Evolutionary conservation across 2,888 invertebrate species (phyloP), one percentile per base, ranked within the genome.

Genomic region (Desoria tigrina): DNA sequence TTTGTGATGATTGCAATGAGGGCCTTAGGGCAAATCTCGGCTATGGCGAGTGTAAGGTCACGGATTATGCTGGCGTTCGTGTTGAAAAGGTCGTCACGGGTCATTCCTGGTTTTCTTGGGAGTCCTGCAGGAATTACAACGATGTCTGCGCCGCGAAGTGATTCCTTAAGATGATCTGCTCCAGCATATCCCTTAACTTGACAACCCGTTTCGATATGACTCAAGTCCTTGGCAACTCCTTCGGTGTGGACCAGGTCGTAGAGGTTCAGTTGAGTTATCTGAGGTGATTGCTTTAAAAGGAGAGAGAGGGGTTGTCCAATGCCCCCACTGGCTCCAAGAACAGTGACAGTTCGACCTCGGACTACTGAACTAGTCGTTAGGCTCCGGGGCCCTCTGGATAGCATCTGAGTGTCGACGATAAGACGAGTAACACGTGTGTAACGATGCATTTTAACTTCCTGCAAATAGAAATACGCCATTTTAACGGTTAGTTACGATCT

Each of bases 31-130:
- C 93, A 87, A 77, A 86, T 86, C 81, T 90, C 85, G 7, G 95
- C 91, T 76, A 90, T 84, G 37, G 88, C 89, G 61, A 84, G 81
- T 7, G 90, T 89, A 72, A 99, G 84, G 81, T 95, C 93, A 55
- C 91, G 86, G 4, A 98, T 95, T 78, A 99, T 96, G 26, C 92
- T 90, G n/a, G 98, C 98, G 80, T 99, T 99, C 1, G 94, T 94
- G 83, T 96, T 96, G 85, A 98, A 99, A 61, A 99, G 85, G 83
- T 99, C 99, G 81, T 99, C 98, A 76, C 98, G 87, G 54, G 94
- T 94, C 98, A 98, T 98, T 80, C 98, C 98, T n/a, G 99, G 99
- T 82, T 99, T 99, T 78, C 98, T 89, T 62, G 98, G 98, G 2
- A 99, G 94, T 66, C 99, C 99, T 65, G 99, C 99, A 1, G 99